Conservation (phyloP, 2,113 vertebrate genomes). For the Formicarius rufipectus region DNA sequence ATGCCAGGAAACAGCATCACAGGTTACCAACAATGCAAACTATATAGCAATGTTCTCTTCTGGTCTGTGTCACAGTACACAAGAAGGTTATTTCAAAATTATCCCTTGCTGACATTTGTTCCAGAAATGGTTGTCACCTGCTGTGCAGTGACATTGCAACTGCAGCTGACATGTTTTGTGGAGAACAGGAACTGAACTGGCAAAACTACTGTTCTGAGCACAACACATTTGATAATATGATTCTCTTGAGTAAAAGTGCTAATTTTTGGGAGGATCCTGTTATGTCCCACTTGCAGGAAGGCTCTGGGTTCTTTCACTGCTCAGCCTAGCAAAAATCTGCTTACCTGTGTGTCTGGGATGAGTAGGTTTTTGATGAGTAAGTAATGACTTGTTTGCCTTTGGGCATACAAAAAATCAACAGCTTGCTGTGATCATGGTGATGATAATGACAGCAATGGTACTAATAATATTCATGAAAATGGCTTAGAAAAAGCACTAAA, state of each 20-base stretch:
- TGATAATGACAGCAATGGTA: not conserved
- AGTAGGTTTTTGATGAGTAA: slow-evolving; percentile 6
- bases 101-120: slow-evolving; percentile 61
- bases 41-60: not conserved
- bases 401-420: slow-evolving; percentile 20
- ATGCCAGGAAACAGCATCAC: not conserved
- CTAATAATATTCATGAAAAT: slow-evolving; percentile 7
- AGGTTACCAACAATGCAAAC: not conserved
- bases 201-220: not conserved
- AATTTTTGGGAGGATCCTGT: not conserved
- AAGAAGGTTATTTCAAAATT: slow-evolving; percentile 48
- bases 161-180: not conserved
- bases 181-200: not conserved
- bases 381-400: slow-evolving; percentile 34
- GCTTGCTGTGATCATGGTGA: slow-evolving; percentile 3
- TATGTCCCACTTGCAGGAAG: not conserved
- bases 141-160: slow-evolving; percentile 49
- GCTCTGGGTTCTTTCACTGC: not conserved
- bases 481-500: not conserved
- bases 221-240: not conserved
- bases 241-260: not conserved
- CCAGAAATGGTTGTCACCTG: slow-evolving; percentile 31
- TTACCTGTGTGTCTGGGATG: not conserved
- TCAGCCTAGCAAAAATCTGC: not conserved
- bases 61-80: not conserved